phyloP scores from a whole-genome alignment of 2,797 vertebrate genomes.

The Epinephelus malabaricus region DNA sequence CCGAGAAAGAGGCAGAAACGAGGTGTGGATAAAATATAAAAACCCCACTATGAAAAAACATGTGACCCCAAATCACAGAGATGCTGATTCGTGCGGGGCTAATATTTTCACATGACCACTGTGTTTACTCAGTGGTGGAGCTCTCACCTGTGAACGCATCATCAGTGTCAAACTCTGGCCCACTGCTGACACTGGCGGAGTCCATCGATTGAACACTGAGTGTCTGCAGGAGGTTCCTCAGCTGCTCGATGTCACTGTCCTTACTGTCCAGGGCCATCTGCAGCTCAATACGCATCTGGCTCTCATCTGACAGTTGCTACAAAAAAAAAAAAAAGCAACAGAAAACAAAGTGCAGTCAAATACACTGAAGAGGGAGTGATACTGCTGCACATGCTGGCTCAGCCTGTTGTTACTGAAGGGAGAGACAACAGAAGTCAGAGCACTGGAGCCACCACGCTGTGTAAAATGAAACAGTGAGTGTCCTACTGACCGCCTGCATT shows the following conservation, averaged over 20 bases:
- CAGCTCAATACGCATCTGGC: constrained; percentile 95
- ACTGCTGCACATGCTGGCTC: background rate
- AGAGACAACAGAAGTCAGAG: background rate
- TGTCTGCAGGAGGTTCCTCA: constrained; percentile 92
- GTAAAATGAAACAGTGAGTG: too few relatives aligned
- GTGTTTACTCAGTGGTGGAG: background rate
- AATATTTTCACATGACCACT: too few relatives aligned
- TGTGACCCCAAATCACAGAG: too few relatives aligned
- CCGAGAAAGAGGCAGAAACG: too few relatives aligned
- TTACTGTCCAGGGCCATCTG: constrained; percentile 99
- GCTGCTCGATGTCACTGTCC: constrained; percentile 98
- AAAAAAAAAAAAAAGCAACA: constrained; percentile 21
- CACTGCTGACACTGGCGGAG: constrained; percentile 93
- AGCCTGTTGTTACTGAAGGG: background rate
- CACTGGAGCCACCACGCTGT: background rate
- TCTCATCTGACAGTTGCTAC: constrained; percentile 97
- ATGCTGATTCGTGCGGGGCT: too few relatives aligned
- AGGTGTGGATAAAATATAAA: too few relatives aligned
- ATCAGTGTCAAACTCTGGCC: constrained; percentile 93
- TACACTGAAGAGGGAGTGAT: background rate
- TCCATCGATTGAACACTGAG: constrained; percentile 94
- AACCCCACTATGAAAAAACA: too few relatives aligned
- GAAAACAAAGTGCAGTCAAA: background rate
- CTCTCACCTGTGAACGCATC: constrained; percentile 70
- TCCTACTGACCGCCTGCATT: constrained; percentile 94